Evolutionary conservation across 2,888 invertebrate species (phyloP).

Genomic region (Leucoma salicis): DNA sequence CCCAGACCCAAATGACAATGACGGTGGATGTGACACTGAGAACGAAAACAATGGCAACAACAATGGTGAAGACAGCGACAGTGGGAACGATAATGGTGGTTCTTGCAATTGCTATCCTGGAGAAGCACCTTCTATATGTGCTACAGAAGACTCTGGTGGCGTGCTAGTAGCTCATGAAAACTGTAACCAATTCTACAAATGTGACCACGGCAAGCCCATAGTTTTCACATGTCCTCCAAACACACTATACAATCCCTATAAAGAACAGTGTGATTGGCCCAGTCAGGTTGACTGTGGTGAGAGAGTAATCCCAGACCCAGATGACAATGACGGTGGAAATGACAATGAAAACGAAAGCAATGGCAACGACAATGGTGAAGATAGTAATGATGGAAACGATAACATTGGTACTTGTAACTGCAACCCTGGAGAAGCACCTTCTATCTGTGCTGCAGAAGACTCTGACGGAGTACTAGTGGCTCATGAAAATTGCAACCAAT

Average conservation of each 20-base stretch:
- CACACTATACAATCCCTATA: slow-evolving; percentile 40
- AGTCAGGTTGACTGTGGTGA: slow-evolving; percentile 43
- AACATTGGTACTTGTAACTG: not conserved
- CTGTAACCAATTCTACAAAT: slow-evolving; percentile 49
- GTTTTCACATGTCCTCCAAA: slow-evolving; percentile 26
- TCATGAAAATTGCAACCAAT: slow-evolving; percentile 42
- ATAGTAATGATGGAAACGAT: not conserved
- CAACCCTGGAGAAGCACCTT: slow-evolving; percentile 31
- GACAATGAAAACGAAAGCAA: slow-evolving; percentile 10
- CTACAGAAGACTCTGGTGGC: slow-evolving; percentile 35
- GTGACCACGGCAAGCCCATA: slow-evolving; percentile 36
- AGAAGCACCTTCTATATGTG: slow-evolving; percentile 35
- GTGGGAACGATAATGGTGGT: slow-evolving; percentile 3
- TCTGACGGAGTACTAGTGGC: slow-evolving; percentile 36
- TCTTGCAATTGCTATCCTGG: not conserved
- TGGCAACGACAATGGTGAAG: slow-evolving; percentile 1
- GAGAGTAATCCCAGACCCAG: slow-evolving; percentile 26
- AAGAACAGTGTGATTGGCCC: slow-evolving; percentile 45
- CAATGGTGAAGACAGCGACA: slow-evolving; percentile 2
- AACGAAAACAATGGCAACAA: slow-evolving; percentile 1
- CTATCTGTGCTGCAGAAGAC: slow-evolving; percentile 29
- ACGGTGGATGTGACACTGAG: slow-evolving; percentile 5
- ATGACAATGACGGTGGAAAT: not conserved
- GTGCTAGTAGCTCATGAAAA: slow-evolving; percentile 43
- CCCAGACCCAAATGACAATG: slow-evolving; percentile 6